Percentiles rank a stretch among this genome's conserved stretches.
phyloP scores from a whole-genome alignment of 2,797 vertebrate species.

The Anisognathus igniventris region DNA sequence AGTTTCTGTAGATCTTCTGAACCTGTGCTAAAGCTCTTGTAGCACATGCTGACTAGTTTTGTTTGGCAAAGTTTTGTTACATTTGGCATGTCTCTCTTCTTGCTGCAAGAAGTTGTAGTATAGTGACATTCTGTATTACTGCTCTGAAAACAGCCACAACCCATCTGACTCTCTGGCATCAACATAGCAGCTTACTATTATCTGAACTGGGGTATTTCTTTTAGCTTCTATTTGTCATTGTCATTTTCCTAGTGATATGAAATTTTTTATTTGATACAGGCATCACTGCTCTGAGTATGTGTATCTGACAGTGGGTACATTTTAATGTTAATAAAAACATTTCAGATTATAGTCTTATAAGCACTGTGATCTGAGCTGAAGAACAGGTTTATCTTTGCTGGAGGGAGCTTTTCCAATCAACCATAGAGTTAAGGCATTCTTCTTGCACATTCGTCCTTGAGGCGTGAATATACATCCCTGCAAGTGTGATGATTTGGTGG shows the following conservation, averaged over 20 bases:
- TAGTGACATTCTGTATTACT: background rate
- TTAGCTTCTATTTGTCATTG: background rate
- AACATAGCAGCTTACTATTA: background rate
- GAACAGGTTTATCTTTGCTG: background rate
- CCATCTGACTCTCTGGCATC: background rate
- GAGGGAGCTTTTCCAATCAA: background rate
- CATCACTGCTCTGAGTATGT: background rate
- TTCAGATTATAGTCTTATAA: background rate
- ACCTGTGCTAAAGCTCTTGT: background rate
- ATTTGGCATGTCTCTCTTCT: background rate
- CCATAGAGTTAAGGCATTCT: background rate
- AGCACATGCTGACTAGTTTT: background rate
- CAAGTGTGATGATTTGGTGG: background rate
- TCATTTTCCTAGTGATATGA: background rate
- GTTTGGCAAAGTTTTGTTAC: slow-evolving; percentile 47
- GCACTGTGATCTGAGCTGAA: background rate
- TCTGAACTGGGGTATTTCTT: background rate
- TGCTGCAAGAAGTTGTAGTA: background rate
- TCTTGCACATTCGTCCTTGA: fast-evolving
- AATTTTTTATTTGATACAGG: background rate
- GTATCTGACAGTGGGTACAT: background rate
- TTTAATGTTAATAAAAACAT: background rate
- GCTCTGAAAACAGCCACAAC: background rate
- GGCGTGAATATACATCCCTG: background rate
- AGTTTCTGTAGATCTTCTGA: background rate